phyloP scores from a whole-genome alignment of 2,797 vertebrate genomes.

The Lagocephalus sceleratus region DNA sequence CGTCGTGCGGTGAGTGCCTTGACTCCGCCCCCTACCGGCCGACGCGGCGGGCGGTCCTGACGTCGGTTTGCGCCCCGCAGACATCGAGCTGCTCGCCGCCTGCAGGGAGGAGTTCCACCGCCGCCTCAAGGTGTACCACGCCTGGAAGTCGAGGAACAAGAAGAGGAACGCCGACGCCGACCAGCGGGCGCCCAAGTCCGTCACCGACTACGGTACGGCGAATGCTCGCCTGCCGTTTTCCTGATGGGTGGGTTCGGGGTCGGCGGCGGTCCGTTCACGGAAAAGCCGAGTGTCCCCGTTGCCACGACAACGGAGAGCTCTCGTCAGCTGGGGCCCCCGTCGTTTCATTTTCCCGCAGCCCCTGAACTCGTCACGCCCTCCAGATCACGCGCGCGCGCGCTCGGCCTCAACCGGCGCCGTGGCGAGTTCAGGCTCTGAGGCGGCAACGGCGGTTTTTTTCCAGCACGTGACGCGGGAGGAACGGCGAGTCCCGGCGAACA shows the following conservation, averaged over 20 bases:
- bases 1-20: constrained; percentile 89
- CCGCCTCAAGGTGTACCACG: constrained; percentile 95
- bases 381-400: too few relatives aligned
- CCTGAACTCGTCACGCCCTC: too few relatives aligned
- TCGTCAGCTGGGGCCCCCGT: too few relatives aligned
- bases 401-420: background rate
- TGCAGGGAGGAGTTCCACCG: constrained; percentile 98
- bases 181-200: constrained; percentile 89
- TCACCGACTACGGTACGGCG: constrained; percentile 90
- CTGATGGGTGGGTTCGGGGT: background rate
- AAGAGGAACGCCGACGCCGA: constrained; percentile 89
- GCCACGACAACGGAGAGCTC: constrained; percentile 58
- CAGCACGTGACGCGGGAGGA: too few relatives aligned
- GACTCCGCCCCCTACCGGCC: too few relatives aligned
- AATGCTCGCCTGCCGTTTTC: background rate
- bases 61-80: constrained; percentile 67
- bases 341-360: too few relatives aligned
- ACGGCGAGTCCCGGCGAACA: too few relatives aligned
- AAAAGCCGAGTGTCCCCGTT: constrained; percentile 20
- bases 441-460: too few relatives aligned
- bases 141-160: constrained; percentile 99
- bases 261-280: background rate
- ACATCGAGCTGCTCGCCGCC: constrained; percentile 93
- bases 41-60: too few relatives aligned
- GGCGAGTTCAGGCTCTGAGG: background rate